Base-by-base conservation (phyloP, 2,113 vertebrate genomes). In the Mesoclemmys tuberculata region DNA sequence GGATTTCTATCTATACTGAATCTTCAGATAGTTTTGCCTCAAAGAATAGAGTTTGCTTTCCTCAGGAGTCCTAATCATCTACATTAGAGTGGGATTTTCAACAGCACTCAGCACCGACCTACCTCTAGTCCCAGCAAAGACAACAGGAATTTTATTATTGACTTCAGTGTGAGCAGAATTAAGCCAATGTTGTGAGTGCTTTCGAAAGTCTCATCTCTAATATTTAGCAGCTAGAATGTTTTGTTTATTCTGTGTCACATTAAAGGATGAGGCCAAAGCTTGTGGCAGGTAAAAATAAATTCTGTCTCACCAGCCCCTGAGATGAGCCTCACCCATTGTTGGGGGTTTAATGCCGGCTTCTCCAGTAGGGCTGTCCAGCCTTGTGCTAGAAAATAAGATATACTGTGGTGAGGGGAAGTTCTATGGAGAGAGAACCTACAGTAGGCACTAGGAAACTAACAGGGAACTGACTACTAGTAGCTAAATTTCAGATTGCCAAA, bases 401-500 rank as follows among this genome's bases (percentile, higher is more conserved):
- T 29, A 12, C 26, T 58, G 56, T 58, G 41, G 24, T 12, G 26
- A 46, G 11, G 6, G 24, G 13, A 46, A 44, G 74, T 14, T 78
- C 2, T 3, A 87, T 74, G 82, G 35, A 7, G 89, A 95, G 90
- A 88, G 2, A 31, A 16, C 55, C 84, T 3, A 24, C 29, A 88
- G 54, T 0, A 0, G 77, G 44, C 74, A 46, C 44, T 0, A 94
- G n/a, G 82, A 27, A 89, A 78, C 19, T 93, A 94, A 95, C 87
- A 88, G 31, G 56, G 22, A 93, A 80, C 83, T 58, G 84, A n/a
- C 49, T 90, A 89, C 71, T 93, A 5, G 44, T 85, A 82, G 14
- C 35, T 71, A 38, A 94, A 92, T 75, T 79, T 88, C 58, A 49
- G 58, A 93, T 26, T 71, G 82, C 68, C 38, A 87, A 89, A 94